Base-by-base conservation (phyloP, 2,113 vertebrate species). In the Datnioides undecimradiatus region DNA sequence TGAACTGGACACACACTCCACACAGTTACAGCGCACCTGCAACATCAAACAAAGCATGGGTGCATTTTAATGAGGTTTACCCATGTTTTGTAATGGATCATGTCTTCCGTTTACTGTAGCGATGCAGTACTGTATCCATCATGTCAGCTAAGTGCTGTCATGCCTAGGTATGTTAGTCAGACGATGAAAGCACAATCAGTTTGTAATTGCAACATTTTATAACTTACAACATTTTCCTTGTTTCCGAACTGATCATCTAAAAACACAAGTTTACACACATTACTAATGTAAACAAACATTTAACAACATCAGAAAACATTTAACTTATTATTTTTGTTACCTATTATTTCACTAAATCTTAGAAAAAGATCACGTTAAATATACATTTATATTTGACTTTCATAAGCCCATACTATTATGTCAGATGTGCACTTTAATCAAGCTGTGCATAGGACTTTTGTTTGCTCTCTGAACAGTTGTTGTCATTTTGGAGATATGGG, bases 1-100 rank as follows among this genome's bases (percentile, higher is more conserved):
- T 0, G 97, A 98, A 76, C 98, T 97, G 0, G 98, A 99, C 75
- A 99, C 97, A 1, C 98, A 99, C 76, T 99, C 98, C 0, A 98
- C 96, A 0, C 98, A 99, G 91, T 99, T 99, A 73, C 98, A 99
- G 78, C 97, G 98, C 45, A 99, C 93, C 93, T 94, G 88, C 84
- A 63, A 64, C 80, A 77, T 72, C 82, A 90, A 84, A 88, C 63
- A 80, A 51, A 71, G 41, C 8, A 21, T 4, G 34, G 1, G 13
- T 33, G 10, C 31, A 51, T 79, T 55, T 77, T 63, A 84, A 86
- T 73, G 69, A 87, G 60, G 76, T 51, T 5, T 60, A 48, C 8
- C 59, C 8, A 6, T 60, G 27, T 58, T 75, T 33, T 31, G 76
- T 23, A 48, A 58, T 21, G 11, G 68, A 19, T 73, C 19, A 58